These are phyloP conservation scores for Corapipo altera DNA, from an alignment of 2,113 vertebrate genomes.

Conservation along the genomic window DNA sequence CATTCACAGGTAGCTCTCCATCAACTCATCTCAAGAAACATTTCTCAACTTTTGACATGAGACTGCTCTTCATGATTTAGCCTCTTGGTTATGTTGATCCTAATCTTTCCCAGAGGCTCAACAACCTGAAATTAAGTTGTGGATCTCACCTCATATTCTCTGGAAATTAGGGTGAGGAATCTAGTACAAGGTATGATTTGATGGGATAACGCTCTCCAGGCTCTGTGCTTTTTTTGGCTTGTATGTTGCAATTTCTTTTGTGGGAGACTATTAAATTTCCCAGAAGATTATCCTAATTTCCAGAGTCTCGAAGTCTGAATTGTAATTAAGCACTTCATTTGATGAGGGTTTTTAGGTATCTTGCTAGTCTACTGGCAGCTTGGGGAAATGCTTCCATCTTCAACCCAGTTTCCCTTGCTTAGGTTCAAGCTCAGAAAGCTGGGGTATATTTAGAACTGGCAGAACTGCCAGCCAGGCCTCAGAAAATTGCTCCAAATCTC, in stretches of 20 bases:
- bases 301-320: conserved; percentile 58
- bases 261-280: conserved; percentile 40
- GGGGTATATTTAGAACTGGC: conserved; percentile 2
- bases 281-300: conserved; percentile 60
- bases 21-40: not conserved
- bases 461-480: not conserved
- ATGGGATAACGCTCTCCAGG: not conserved
- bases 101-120: not conserved
- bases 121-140: not conserved
- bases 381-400: conserved; percentile 31
- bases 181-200: not conserved
- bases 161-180: not conserved
- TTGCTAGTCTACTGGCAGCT: conserved; percentile 44
- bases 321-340: conserved; percentile 68
- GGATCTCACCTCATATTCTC: not conserved
- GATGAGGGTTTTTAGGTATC: conserved; percentile 38
- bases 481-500: not conserved
- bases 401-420: not conserved
- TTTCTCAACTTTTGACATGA: not conserved
- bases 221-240: conserved; percentile 25
- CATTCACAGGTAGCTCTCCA: not conserved
- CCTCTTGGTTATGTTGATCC: not conserved
- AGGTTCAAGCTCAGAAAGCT: conserved; percentile 3
- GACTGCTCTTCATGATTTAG: not conserved
- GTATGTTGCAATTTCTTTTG: conserved; percentile 29